These are phyloP conservation scores for Oreamnos americanus DNA, from an alignment of 2,113 vertebrate genomes.

Conservation along the genomic window DNA sequence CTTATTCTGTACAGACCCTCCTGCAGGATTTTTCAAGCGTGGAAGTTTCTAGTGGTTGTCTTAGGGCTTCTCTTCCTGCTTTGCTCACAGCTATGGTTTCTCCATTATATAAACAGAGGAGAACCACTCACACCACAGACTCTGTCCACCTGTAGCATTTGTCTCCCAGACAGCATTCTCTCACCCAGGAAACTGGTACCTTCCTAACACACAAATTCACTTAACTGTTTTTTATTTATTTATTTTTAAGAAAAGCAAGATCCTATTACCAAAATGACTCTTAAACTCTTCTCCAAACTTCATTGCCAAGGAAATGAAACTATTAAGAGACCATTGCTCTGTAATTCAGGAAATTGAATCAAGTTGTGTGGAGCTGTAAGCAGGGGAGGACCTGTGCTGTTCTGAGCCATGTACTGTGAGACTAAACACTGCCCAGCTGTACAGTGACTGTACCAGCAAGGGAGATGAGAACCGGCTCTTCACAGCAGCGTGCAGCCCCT, in stretches of 20 bases:
- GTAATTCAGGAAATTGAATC: slow-evolving; percentile 78
- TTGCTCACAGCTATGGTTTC: not conserved
- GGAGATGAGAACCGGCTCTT: not conserved
- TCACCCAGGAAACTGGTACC: not conserved
- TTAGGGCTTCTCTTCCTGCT: not conserved
- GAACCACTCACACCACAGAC: not conserved
- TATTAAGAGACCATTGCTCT: slow-evolving; percentile 70
- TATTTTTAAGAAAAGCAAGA: slow-evolving; percentile 43
- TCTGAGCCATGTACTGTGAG: not conserved
- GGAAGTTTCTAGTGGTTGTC: not conserved
- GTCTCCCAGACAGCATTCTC: not conserved
- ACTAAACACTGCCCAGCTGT: not conserved
- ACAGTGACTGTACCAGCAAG: not conserved
- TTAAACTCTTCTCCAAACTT: slow-evolving; percentile 60
- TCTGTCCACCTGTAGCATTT: not conserved
- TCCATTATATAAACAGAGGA: slow-evolving; percentile 19
- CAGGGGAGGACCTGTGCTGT: not conserved
- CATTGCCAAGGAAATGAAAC: slow-evolving; percentile 72
- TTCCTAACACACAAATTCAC: slow-evolving; percentile 31
- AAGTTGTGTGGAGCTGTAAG: slow-evolving; percentile 51
- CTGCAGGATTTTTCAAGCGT: not conserved
- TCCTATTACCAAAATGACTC: slow-evolving; percentile 51
- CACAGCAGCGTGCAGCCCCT: fast-evolving
- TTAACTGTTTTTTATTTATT: not conserved
- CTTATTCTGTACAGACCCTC: not conserved